Conservation (phyloP, 2,113 vertebrate genomes). For the Megaceryle torquata region DNA sequence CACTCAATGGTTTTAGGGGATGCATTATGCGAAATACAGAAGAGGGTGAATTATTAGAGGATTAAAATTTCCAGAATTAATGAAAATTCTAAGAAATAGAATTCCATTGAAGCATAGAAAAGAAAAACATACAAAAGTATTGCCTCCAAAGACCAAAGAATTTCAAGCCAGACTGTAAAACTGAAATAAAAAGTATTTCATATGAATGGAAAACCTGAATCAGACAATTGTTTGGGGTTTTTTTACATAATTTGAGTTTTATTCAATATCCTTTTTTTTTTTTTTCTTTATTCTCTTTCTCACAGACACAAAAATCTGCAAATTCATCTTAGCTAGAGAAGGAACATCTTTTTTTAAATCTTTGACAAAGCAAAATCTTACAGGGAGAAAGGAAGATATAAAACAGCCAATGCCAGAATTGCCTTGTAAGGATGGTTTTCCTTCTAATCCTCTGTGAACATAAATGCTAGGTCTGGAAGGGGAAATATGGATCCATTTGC, state of each 20-base stretch:
- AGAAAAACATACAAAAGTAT: background rate
- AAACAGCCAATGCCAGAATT: background rate
- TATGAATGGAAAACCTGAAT: slow-evolving; percentile 10
- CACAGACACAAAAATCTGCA: background rate
- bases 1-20: background rate
- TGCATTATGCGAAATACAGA: background rate
- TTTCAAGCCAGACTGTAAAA: slow-evolving; percentile 12
- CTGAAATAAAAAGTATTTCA: background rate
- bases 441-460: background rate
- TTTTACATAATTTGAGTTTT: background rate
- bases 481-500: background rate
- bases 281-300: background rate
- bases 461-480: background rate
- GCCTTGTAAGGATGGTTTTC: background rate
- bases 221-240: background rate
- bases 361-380: background rate
- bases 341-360: background rate
- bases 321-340: background rate
- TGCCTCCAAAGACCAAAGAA: background rate
- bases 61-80: background rate
- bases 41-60: background rate
- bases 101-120: background rate
- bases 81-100: slow-evolving; percentile 21
- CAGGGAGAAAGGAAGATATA: background rate
- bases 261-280: background rate